Evolutionary conservation across 1,140 invertebrate genomes (phyloP), one percentile per base, ranked within the genome.

Genomic region (Argopecten irradians): DNA sequence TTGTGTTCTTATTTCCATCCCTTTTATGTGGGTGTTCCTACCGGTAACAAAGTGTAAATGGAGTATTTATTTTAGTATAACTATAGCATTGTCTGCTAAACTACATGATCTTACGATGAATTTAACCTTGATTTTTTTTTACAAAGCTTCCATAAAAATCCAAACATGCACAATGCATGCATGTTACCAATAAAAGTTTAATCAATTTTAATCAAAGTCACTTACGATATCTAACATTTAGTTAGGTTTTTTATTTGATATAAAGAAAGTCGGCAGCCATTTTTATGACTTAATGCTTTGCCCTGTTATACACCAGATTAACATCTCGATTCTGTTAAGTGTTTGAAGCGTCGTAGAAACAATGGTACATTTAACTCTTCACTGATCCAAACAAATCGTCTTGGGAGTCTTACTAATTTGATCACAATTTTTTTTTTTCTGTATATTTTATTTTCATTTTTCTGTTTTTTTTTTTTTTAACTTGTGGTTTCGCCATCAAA

Each of bases 201-300:
- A 71, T 71, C 55, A 71, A n/a, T 71, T 71, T 71, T 71, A 71
- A 71, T 71, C 11, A 71, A 71, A 71, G 22, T n/a, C 55, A 55
- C 55, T 71, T 22, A 71, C n/a, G 28, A 71, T 28, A 71, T 71
- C 28, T 71, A 28, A 71, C 55, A 71, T 71, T 28, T n/a, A 71
- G 55, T 71, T 71, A 2, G 13, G 55, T 71, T 71, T 71, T n/a
- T 71, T n/a, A 71, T 71, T 71, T 71, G n/a, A 71, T 71, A 28
- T 71, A 0, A 71, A 71, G 55, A 71, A 71, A 71, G 55, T 28
- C 55, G n/a, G 55, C 55, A 28, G 55, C 55, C 55, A 71, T 71
- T 71, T 71, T 71, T 71, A 71, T 71, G 55, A 71, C 55, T 71
- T 71, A 28, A 71, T 71, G 55, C 22, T n/a, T 3, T 7, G 22